Conservation (phyloP, 2,797 vertebrate species). For the Bovichtus variegatus region DNA sequence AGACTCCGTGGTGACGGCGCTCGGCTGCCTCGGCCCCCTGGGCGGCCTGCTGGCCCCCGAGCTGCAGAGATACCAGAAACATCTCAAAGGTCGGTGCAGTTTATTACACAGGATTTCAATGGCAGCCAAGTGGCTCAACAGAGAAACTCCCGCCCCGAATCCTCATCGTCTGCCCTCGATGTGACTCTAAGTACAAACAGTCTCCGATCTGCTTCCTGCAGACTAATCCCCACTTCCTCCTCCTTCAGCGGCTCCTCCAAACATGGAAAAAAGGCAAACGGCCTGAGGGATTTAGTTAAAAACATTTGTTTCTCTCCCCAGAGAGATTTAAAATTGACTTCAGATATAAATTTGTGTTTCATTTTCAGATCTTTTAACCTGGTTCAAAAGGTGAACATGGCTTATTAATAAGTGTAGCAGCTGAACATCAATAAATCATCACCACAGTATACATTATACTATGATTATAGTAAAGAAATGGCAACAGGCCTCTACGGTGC, state of each 20-base stretch:
- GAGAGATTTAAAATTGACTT: slow-evolving; percentile 28
- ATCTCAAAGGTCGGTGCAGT: slow-evolving; percentile 90
- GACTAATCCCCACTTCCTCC: slow-evolving; percentile 49
- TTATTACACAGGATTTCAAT: slow-evolving; percentile 1
- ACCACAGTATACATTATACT: not conserved
- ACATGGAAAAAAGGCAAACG: slow-evolving; percentile 13
- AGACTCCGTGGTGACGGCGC: slow-evolving; percentile 89
- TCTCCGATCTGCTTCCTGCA: slow-evolving; percentile 53
- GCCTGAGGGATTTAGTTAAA: slow-evolving; percentile 30
- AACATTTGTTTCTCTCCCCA: slow-evolving; percentile 3
- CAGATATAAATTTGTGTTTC: not conserved
- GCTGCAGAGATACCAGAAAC: slow-evolving; percentile 94
- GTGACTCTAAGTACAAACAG: slow-evolving; percentile 43
- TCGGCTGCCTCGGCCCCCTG: slow-evolving; percentile 96
- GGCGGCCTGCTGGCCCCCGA: slow-evolving; percentile 94
- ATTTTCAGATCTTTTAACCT: slow-evolving; percentile 31
- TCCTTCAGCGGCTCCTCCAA: slow-evolving; percentile 19
- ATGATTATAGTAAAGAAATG: slow-evolving; percentile 32
- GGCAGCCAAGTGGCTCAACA: slow-evolving; percentile 20
- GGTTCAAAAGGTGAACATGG: slow-evolving; percentile 11
- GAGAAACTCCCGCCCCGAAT: slow-evolving; percentile 35
- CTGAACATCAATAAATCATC: slow-evolving; percentile 33
- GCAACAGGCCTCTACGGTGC: not conserved
- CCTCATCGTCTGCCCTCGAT: slow-evolving; percentile 38
- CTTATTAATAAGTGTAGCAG: slow-evolving; percentile 5